These are phyloP conservation scores for Montipora capitata DNA, from an alignment of 92 coral and sea anemone genomes.

Conservation along the genomic window DNA sequence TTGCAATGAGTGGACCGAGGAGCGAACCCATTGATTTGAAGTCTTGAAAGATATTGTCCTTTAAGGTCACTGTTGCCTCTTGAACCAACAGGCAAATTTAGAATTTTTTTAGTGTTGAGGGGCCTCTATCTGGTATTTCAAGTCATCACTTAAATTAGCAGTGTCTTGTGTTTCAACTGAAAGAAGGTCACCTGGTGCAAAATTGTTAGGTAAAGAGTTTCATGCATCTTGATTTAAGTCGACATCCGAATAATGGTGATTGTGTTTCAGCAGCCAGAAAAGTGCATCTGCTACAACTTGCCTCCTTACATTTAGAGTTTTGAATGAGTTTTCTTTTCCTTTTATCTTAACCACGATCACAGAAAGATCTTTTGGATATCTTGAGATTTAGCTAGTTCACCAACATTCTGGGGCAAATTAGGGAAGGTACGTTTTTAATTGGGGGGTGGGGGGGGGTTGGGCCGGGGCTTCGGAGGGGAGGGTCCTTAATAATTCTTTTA, in stretches of 20 bases:
- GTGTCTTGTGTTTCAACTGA: constrained; percentile 24
- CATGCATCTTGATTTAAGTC: constrained; percentile 34
- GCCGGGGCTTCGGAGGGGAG: too few species aligned
- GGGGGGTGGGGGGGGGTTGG: too few species aligned
- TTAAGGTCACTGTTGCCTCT: constrained; percentile 62
- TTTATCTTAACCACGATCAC: constrained; percentile 34
- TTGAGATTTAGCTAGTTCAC: constrained; percentile 6
- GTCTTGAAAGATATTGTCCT: constrained; percentile 61
- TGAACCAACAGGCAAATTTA: constrained; percentile 79
- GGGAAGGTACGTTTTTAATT: too few species aligned
- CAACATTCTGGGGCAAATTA: too few species aligned
- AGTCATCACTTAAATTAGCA: constrained; percentile 29
- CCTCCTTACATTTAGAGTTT: constrained; percentile 44
- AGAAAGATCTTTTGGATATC: constrained; percentile 59
- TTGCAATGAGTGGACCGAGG: constrained; percentile 13
- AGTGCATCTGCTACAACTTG: constrained; percentile 42
- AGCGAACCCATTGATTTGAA: constrained; percentile 32
- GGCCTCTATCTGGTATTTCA: constrained; percentile 39
- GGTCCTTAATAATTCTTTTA: too few species aligned
- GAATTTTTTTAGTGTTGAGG: constrained; percentile 31
- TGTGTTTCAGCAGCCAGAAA: constrained; percentile 40
- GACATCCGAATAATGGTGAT: constrained; percentile 52
- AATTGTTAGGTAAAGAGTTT: constrained; percentile 46
- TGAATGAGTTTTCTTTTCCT: constrained; percentile 48
- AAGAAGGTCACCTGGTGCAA: constrained; percentile 26